Evolutionary conservation across 2,113 vertebrate genomes (phyloP), one percentile per base, ranked within the genome.

Genomic region (Scomber colias): DNA sequence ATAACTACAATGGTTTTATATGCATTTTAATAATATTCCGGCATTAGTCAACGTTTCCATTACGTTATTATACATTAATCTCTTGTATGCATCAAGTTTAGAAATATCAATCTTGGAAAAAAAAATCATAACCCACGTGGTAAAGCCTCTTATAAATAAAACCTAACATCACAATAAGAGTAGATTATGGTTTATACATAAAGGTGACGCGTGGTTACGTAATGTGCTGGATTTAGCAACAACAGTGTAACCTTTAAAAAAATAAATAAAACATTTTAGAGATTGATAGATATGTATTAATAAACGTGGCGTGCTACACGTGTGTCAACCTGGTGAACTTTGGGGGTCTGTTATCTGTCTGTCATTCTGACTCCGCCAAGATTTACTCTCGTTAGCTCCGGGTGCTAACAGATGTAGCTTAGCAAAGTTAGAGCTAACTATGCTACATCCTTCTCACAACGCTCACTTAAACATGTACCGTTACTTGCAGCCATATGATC

Each of bases 401-500:
- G 11, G 46, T 19, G 87, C 85, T 91, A 90, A 71, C 44, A 50
- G 40, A 45, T 57, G 24, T 27, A 27, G 24, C 31, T 51, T 89
- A 90, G 80, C 90, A 50, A 89, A 89, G 71, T 86, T 73, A 16
- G 3, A 56, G 86, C 75, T 86, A 87, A 57, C 67, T 40, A 10
- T 2, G 85, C 78, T 59, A 56, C 44, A 80, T 19, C 53, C n/a
- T 2, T 27, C 24, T 27, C 24, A 27, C 24, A 27, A 27, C 3
- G 35, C 35, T 9, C 6, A 9, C 7, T 40, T 40, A 40, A 7
- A 40, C 19, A 8, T 40, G 35, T 40, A 40, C 35, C 13, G 5
- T 0, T 1, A 7, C 10, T 3, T 5, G 30, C 3, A 0, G 19
- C 3, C 0, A 27, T 27, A 27, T 3, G 24, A 27, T 2, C 24